Evolutionary conservation across 2,888 invertebrate genomes (phyloP).

Genomic region (Matsumyia berberina): DNA sequence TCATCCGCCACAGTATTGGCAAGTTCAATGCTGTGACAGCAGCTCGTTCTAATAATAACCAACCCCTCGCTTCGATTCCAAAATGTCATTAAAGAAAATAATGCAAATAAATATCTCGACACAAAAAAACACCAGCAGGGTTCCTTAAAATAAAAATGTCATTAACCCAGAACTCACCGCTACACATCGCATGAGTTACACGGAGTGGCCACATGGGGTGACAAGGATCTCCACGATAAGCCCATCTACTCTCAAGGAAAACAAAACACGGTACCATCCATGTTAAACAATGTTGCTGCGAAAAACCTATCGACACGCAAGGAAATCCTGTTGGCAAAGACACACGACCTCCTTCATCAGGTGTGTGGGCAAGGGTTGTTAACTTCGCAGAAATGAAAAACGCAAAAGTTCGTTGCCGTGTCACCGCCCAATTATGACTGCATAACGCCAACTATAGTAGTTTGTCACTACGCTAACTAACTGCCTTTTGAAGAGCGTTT

Average conservation of each 20-base stretch:
- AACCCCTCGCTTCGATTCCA: too few relatives aligned
- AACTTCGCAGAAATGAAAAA: conserved; percentile 22
- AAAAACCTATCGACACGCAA: conserved; percentile 62
- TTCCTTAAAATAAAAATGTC: conserved; percentile 53
- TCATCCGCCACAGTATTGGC: conserved; percentile 4
- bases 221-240: conserved; percentile 27
- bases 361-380: conserved; percentile 32
- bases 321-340: conserved; percentile 42
- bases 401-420: conserved; percentile 38
- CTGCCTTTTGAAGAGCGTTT: conserved; percentile 23
- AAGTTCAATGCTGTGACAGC: conserved; percentile 45
- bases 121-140: conserved; percentile 27
- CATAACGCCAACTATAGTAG: conserved; percentile 52
- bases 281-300: conserved; percentile 38
- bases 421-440: conserved; percentile 57
- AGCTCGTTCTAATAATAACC: conserved; percentile 35
- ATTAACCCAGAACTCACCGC: conserved; percentile 35
- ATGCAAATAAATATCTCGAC: conserved; percentile 40
- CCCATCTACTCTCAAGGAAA: neutral
- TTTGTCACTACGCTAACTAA: conserved; percentile 56
- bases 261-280: conserved; percentile 37
- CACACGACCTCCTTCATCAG: conserved; percentile 37
- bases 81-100: conserved; percentile 39
- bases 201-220: conserved; percentile 19
- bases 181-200: conserved; percentile 14